Evolutionary conservation across 2,113 vertebrate species (phyloP).

Genomic region (Poeciliopsis occidentalis): DNA sequence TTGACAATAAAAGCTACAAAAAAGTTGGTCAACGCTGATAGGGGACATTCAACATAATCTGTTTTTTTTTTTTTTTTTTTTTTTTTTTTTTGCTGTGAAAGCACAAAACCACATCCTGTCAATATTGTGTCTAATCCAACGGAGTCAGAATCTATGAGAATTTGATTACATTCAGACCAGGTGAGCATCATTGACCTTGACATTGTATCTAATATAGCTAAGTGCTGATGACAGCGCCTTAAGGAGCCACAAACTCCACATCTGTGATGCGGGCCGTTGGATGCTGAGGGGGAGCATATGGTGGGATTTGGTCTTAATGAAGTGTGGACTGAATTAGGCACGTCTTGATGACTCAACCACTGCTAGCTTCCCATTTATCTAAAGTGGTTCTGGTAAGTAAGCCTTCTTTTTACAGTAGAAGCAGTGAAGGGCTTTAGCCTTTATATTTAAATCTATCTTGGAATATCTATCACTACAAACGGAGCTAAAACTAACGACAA

Average conservation of each 20-base stretch:
- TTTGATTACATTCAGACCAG: not conserved
- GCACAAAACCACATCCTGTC: not conserved
- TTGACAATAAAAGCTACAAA: too few relatives aligned
- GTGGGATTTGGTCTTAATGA: not conserved
- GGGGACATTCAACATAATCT: not conserved
- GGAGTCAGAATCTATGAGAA: not conserved
- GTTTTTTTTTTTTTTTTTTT: too few relatives aligned
- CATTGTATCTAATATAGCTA: not conserved
- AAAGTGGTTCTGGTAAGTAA: not conserved
- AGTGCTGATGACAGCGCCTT: not conserved
- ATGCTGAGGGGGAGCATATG: not conserved
- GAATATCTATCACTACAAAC: not conserved
- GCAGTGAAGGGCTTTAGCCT: not conserved
- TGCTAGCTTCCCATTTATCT: not conserved
- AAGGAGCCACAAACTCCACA: not conserved
- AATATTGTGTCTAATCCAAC: not conserved
- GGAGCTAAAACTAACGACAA: not conserved
- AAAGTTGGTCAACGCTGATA: too few relatives aligned
- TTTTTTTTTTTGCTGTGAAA: not conserved
- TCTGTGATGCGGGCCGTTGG: not conserved
- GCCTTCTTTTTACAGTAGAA: not conserved
- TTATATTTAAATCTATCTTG: not conserved
- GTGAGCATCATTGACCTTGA: not conserved
- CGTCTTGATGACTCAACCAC: not conserved
- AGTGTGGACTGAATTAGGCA: not conserved